Conservation (phyloP, 2,888 invertebrate species). For the Diplolepis rosae region DNA sequence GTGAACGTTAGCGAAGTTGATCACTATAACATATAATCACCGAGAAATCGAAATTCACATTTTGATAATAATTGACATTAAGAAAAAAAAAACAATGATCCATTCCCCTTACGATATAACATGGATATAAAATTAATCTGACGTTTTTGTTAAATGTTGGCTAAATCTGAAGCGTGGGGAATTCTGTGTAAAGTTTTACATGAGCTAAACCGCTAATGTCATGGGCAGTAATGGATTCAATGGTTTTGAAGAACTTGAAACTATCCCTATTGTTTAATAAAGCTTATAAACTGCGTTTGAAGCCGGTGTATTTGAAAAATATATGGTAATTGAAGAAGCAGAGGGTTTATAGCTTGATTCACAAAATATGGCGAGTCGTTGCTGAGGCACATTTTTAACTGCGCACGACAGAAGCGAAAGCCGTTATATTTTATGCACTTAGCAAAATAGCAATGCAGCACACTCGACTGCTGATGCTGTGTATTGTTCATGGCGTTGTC, state of each 20-base stretch:
- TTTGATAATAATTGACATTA: constrained; percentile 19
- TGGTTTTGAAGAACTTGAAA: constrained; percentile 26
- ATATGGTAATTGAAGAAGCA: constrained; percentile 29
- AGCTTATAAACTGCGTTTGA: constrained; percentile 26
- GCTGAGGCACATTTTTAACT: constrained; percentile 47
- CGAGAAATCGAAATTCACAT: constrained; percentile 23
- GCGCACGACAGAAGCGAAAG: constrained; percentile 52
- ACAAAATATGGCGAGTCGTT: constrained; percentile 26
- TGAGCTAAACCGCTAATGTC: constrained; percentile 7
- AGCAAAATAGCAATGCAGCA: constrained; percentile 51
- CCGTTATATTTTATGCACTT: constrained; percentile 57
- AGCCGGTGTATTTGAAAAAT: constrained; percentile 13
- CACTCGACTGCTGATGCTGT: constrained; percentile 48
- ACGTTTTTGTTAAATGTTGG: background rate
- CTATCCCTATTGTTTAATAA: constrained; percentile 10
- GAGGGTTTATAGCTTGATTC: constrained; percentile 25
- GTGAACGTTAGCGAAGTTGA: constrained; percentile 3
- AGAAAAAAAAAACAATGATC: constrained; percentile 14
- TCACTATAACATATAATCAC: constrained; percentile 5
- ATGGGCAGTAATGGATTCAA: constrained; percentile 16
- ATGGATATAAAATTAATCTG: background rate
- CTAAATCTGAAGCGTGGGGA: background rate
- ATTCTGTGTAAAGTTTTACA: constrained; percentile 6
- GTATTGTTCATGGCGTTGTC: constrained; percentile 55
- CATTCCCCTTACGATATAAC: background rate